A percentile compares a stretch with the other conserved stretches of the same genome.
These are phyloP conservation scores for Lepidotrigona ventralis DNA, from an alignment of 1,140 invertebrate species.

Conservation along the genomic window DNA sequence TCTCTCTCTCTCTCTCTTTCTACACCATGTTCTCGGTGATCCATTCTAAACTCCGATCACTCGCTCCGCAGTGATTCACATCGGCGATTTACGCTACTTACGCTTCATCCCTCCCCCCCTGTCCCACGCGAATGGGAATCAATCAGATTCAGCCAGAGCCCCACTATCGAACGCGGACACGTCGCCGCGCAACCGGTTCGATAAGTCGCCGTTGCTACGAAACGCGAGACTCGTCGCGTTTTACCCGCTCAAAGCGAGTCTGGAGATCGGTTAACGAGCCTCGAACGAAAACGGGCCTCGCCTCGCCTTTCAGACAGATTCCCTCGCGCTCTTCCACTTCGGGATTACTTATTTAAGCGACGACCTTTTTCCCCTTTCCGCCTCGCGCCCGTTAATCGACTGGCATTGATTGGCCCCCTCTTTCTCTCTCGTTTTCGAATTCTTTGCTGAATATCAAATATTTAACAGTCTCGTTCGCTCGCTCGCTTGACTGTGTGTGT, in stretches of 20 bases:
- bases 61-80: too few relatives aligned
- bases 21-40: not conserved
- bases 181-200: not conserved
- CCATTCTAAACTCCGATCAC: not conserved
- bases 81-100: not conserved
- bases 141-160: not conserved
- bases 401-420: not conserved
- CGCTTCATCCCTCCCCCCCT: not conserved
- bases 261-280: not conserved
- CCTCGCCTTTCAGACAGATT: not conserved
- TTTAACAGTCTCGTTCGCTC: not conserved
- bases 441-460: slow-evolving; percentile 20
- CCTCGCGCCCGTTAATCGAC: not conserved
- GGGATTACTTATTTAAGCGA: slow-evolving; percentile 27
- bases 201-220: not conserved
- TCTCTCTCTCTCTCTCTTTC: too few relatives aligned
- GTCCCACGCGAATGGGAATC: not conserved
- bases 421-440: not conserved
- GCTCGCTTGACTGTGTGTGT: too few relatives aligned
- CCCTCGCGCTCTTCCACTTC: not conserved
- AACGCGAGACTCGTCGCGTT: not conserved
- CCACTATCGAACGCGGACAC: not conserved
- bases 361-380: slow-evolving; percentile 2
- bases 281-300: not conserved
- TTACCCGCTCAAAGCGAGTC: not conserved